Percentiles rank a stretch among this genome's conserved stretches.
Evolutionary conservation across 2,888 invertebrate species (phyloP).

Genomic region (Sphaeridia pumilis): DNA sequence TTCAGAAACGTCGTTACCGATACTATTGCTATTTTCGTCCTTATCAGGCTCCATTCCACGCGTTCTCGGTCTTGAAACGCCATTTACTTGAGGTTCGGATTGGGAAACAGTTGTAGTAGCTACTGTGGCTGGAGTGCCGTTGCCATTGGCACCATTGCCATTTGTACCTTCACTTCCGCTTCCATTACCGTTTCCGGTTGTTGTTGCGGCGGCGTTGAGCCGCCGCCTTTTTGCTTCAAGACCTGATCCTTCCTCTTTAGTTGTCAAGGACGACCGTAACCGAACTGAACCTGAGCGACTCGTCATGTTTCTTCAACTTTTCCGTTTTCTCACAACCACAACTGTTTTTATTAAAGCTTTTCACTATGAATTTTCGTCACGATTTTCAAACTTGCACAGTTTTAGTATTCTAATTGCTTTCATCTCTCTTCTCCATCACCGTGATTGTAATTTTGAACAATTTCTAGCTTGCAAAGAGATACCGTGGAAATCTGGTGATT

Average conservation of each 20-base stretch:
- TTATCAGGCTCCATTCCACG: slow-evolving; percentile 7
- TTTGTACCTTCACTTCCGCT: slow-evolving; percentile 10
- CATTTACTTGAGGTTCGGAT: too few relatives aligned
- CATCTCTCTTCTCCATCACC: too few relatives aligned
- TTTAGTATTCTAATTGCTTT: too few relatives aligned
- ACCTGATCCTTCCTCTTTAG: not conserved
- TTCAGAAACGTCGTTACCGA: not conserved
- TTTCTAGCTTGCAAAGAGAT: too few relatives aligned
- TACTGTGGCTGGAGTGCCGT: slow-evolving; percentile 6
- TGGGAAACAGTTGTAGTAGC: not conserved
- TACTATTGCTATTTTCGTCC: not conserved
- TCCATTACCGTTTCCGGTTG: slow-evolving; percentile 7
- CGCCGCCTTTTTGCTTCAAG: slow-evolving; percentile 11
- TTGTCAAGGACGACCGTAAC: slow-evolving; percentile 21
- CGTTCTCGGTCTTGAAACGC: not conserved
- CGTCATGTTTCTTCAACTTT: slow-evolving; percentile 16
- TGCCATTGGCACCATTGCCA: slow-evolving; percentile 18
- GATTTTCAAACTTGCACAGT: too few relatives aligned
- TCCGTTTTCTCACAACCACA: too few relatives aligned
- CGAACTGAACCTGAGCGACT: slow-evolving; percentile 26
- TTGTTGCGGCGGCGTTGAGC: slow-evolving; percentile 1
- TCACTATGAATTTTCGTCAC: slow-evolving; percentile 3
- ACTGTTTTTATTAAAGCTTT: not conserved
- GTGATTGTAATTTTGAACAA: too few relatives aligned
- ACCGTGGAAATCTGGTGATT: too few relatives aligned